Evolutionary conservation across 2,888 invertebrate species (phyloP), one percentile per base, ranked within the genome.

Genomic region (Teleiodes luculella): DNA sequence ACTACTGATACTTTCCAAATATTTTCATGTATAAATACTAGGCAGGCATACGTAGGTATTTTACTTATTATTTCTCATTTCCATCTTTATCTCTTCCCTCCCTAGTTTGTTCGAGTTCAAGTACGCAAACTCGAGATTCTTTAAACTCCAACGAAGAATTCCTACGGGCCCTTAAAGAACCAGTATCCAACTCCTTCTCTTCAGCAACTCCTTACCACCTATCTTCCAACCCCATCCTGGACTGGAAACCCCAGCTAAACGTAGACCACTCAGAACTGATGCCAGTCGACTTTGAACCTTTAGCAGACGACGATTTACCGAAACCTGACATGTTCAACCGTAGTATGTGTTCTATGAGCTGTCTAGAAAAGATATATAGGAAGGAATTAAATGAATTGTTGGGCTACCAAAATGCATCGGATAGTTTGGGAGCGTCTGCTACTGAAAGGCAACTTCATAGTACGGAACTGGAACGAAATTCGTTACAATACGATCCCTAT

Each of bases 281-380:
- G 11, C 60, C 62, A 5, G 41, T 61, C 0, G 57, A 55, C 6
- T 52, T 59, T 14, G 59, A 57, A 24, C 48, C 47, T 20, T 51
- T 57, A 1, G 58, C 57, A 11, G 14, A 35, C 2, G 10, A 13
- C 3, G 13, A 4, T 31, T 39, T 37, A 28, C n/a, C 47, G 30
- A 24, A 24, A 24, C 24, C 24, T 24, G 49, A 36, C 43, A 11
- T 47, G 43, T 8, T 56, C 52, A 41, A 56, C 16, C 58, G 65
- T 30, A 65, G 80, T 55, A 30, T 79, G 2, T 80, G 76, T 54
- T 80, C 80, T 3, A 75, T 79, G 72, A 68, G 77, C 45, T 81
- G 76, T 57, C 56, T 75, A 0, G 65, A 66, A 4, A 66, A 62
- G 16, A 57, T 48, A 5, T 35, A 16, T 13, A 52, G 37, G 51